Conservation (phyloP, 2,113 vertebrate genomes). For the Notiomystis cincta region DNA sequence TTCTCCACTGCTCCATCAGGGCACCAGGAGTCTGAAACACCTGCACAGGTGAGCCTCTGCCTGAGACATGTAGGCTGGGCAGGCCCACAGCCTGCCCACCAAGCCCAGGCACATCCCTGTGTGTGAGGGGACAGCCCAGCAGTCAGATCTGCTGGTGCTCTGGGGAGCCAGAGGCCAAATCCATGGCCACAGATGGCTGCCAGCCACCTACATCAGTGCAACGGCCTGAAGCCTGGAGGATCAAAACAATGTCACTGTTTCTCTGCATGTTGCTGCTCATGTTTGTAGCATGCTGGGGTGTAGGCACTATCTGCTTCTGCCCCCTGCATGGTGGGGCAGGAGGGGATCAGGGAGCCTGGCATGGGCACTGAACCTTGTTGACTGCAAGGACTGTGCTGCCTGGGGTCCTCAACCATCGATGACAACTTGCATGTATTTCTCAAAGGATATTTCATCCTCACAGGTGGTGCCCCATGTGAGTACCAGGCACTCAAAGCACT, state of each 20-base stretch:
- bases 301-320: background rate
- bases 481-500: background rate
- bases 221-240: accelerated
- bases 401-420: background rate
- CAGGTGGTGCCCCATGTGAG: accelerated
- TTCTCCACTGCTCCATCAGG: background rate
- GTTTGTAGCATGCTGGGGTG: background rate
- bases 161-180: background rate
- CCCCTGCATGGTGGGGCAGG: background rate
- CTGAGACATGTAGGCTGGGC: background rate
- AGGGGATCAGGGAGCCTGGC: background rate
- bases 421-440: accelerated
- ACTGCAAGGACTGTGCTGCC: background rate
- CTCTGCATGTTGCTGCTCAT: background rate
- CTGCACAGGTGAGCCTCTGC: background rate
- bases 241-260: background rate
- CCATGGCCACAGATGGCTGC: background rate
- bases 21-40: background rate
- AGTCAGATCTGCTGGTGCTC: background rate
- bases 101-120: background rate
- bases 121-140: background rate
- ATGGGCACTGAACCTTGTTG: background rate
- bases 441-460: background rate
- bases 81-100: background rate
- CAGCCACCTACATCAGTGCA: background rate